Percentiles rank a stretch among this genome's conserved stretches.
Evolutionary conservation across 2,113 vertebrate species (phyloP).

Genomic region (Myrmecobius fasciatus): DNA sequence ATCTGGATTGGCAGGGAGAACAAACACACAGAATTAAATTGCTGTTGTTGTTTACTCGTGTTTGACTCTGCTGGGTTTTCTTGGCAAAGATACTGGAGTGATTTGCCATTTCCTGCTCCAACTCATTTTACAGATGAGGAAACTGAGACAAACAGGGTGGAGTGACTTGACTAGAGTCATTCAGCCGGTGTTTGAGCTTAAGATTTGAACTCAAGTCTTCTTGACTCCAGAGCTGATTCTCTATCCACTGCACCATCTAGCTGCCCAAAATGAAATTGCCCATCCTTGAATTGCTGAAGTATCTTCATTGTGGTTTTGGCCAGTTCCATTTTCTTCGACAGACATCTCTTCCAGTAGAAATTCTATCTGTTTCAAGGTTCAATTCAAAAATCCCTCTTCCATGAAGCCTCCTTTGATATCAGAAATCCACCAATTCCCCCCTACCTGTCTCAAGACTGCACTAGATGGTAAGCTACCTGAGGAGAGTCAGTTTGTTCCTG

Average conservation of each 20-base stretch:
- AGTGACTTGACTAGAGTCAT: not conserved
- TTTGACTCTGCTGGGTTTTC: not conserved
- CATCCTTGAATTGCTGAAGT: not conserved
- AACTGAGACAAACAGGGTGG: not conserved
- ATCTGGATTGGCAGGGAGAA: not conserved
- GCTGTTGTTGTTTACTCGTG: not conserved
- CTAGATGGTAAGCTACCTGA: not conserved
- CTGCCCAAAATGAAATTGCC: not conserved
- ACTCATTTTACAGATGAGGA: not conserved
- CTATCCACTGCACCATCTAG: not conserved
- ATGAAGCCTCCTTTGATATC: not conserved
- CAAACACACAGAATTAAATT: not conserved
- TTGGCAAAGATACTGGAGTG: not conserved
- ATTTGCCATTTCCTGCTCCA: not conserved
- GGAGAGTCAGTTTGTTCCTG: not conserved
- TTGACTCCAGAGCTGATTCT: too few relatives aligned
- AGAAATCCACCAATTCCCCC: not conserved
- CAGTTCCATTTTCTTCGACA: not conserved
- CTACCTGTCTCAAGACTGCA: too few relatives aligned
- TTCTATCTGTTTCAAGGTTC: not conserved
- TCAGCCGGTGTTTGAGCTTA: not conserved
- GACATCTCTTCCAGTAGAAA: not conserved
- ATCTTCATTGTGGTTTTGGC: not conserved
- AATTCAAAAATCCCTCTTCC: not conserved
- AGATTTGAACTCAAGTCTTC: not conserved